A percentile compares a stretch with the other conserved stretches of the same genome.
Conservation (phyloP, 2,797 vertebrate genomes). For the Helarctos malayanus region DNA sequence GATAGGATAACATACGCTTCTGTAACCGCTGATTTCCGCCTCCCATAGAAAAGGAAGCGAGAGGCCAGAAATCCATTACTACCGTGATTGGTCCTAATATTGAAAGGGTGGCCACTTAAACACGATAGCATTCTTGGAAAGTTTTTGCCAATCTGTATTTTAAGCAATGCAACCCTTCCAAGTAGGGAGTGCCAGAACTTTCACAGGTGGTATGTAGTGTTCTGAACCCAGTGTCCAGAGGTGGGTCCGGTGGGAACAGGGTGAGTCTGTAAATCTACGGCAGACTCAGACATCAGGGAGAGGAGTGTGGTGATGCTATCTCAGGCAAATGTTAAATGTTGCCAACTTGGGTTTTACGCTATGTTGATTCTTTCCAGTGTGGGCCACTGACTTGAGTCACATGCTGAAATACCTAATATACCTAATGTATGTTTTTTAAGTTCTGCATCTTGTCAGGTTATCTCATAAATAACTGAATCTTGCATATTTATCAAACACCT, state of each 20-base stretch:
- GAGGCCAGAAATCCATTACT: not conserved
- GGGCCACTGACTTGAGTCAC: conserved; percentile 3
- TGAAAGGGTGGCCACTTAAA: conserved; percentile 24
- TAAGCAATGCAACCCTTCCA: not conserved
- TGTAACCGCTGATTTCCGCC: not conserved
- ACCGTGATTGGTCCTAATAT: not conserved
- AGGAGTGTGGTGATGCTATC: not conserved
- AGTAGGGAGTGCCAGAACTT: not conserved
- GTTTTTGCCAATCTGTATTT: not conserved
- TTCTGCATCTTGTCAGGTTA: not conserved
- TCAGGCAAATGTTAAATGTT: not conserved
- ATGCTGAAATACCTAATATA: not conserved
- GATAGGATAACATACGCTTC: not conserved
- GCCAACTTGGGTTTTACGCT: not conserved
- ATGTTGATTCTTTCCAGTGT: not conserved
- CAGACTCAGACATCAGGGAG: not conserved
- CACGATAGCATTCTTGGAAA: not conserved
- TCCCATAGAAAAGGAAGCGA: not conserved
- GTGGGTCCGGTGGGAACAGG: not conserved
- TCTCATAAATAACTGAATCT: not conserved
- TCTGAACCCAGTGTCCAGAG: not conserved
- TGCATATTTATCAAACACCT: not conserved
- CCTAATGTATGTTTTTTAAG: not conserved
- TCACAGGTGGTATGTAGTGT: not conserved
- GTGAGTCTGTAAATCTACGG: not conserved